Evolutionary conservation across 1,140 invertebrate genomes (phyloP), one percentile per base, ranked within the genome.

Genomic region (Lasaia peninsularis): DNA sequence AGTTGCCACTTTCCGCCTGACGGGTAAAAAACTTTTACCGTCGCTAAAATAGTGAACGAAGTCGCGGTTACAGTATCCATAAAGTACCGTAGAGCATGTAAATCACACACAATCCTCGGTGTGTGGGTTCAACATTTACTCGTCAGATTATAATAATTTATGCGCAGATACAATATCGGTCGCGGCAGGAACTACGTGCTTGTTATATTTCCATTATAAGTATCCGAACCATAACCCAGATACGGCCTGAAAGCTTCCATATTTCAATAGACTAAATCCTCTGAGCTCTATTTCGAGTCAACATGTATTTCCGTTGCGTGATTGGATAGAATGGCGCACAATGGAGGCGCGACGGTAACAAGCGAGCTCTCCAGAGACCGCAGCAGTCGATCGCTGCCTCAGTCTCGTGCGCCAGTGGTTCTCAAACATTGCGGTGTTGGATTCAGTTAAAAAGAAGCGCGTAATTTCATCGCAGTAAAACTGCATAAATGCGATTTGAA

Each of bases 281-380:
- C 37, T 9, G 37, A 40, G 16, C 37, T 40, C 16, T 40, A 40
- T 12, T 40, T 40, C 37, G 37, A 40, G 37, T 40, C 37, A 40
- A 40, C 37, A 40, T 40, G 37, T 40, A 40, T 40, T 40, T 40
- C 37, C 37, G 37, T 14, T 18, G 37, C 37, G 37, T 40, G 37
- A 40, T 40, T 40, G 37, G 37, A 40, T 40, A 40, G 37, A 40
- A 40, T 40, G 9, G 37, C 6, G 37, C 37, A 40, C 37, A 40
- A 40, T 40, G 37, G 37, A 9, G 37, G 37, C 37, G 16, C 37
- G 16, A 18, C 37, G 37, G 16, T 40, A 40, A 40, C 37, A 40
- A 40, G 37, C 14, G 11, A 2, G 14, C 37, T 14, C 37, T 40
- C 37, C 12, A 16, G 37, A 9, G 37, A 40, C 37, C 37, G 7